Percentiles rank a stretch among this genome's conserved stretches.
Conservation (phyloP, 2,113 vertebrate species). For the Pteronura brasiliensis region DNA sequence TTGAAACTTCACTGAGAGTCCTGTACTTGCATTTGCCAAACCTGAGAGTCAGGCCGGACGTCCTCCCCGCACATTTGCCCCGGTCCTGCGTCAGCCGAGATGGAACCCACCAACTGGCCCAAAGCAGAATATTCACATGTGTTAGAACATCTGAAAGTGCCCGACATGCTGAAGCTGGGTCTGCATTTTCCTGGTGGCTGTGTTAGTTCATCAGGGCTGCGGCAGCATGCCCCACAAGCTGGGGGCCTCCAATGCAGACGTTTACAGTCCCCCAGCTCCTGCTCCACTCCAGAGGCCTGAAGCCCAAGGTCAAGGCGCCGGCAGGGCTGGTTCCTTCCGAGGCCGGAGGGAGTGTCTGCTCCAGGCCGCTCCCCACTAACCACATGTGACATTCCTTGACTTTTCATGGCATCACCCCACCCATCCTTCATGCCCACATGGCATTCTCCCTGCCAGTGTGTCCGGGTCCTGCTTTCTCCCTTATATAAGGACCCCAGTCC, state of each 20-base stretch:
- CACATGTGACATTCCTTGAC: accelerated
- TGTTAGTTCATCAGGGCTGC: no score
- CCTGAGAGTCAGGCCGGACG: not conserved
- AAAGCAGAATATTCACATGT: no score
- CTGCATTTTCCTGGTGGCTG: accelerated
- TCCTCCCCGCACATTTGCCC: accelerated
- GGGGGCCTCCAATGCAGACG: accelerated
- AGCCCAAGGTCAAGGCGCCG: not conserved
- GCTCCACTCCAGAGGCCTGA: not conserved
- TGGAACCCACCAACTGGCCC: accelerated
- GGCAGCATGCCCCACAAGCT: accelerated
- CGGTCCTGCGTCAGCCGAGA: accelerated
- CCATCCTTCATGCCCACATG: accelerated
- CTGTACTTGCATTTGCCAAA: no score
- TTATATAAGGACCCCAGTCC: not conserved
- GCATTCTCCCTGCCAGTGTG: accelerated
- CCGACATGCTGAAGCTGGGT: accelerated
- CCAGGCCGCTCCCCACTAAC: accelerated
- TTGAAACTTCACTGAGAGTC: not conserved
- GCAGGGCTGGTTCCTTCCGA: not conserved
- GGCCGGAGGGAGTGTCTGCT: not conserved
- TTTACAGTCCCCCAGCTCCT: accelerated
- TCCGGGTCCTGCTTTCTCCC: no score
- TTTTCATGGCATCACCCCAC: accelerated
- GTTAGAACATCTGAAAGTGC: no score